phyloP scores from a whole-genome alignment of 2,113 vertebrate genomes.

The Aplodontia rufa region DNA sequence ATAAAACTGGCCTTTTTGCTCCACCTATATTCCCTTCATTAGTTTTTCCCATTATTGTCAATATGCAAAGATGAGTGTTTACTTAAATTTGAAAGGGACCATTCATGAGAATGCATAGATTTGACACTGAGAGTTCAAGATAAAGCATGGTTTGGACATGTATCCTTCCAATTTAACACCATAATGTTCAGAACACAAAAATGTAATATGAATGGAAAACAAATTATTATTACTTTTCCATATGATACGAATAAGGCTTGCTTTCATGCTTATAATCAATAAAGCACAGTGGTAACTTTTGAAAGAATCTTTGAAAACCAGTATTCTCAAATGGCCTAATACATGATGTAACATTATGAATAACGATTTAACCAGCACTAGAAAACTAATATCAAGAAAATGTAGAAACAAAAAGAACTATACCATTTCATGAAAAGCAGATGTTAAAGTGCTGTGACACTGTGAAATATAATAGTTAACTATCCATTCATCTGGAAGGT shows the following conservation, averaged over 20 bases:
- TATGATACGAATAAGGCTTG: background rate
- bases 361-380: background rate
- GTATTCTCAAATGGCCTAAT: background rate
- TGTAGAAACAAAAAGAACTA: background rate
- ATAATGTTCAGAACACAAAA: background rate
- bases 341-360: background rate
- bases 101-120: background rate
- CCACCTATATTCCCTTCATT: background rate
- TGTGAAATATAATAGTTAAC: background rate
- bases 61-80: background rate
- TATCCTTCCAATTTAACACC: background rate
- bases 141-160: background rate
- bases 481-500: no score
- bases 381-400: background rate
- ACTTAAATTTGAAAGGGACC: background rate
- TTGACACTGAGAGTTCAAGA: background rate
- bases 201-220: background rate
- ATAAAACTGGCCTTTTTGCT: background rate
- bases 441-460: background rate
- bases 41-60: background rate
- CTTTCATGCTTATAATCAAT: background rate
- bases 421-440: background rate
- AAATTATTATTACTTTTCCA: background rate
- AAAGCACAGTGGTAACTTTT: background rate
- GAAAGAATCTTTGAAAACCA: background rate